Conservation (phyloP, 2,113 vertebrate species). For the Chiloscyllium plagiosum region DNA sequence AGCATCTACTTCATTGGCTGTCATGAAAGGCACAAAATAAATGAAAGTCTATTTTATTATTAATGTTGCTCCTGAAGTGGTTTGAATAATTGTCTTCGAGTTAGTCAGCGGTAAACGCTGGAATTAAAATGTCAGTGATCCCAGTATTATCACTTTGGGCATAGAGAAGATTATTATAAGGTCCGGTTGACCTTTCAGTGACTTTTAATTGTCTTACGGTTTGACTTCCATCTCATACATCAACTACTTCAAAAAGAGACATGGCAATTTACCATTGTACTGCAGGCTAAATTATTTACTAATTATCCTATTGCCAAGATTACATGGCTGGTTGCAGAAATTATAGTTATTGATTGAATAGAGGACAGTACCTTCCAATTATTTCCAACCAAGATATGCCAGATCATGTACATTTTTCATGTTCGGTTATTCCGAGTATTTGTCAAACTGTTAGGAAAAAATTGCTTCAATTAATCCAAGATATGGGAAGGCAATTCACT, state of each 20-base stretch:
- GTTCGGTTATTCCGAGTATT: neutral
- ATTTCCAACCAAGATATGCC: neutral
- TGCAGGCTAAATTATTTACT: neutral
- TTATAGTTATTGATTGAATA: neutral
- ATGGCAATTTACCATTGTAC: neutral
- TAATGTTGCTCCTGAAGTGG: neutral
- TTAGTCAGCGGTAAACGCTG: neutral
- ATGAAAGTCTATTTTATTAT: neutral
- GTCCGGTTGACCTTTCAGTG: neutral
- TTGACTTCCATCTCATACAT: neutral
- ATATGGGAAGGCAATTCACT: neutral
- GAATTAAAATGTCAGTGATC: neutral
- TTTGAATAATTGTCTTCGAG: neutral
- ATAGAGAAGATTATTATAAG: neutral
- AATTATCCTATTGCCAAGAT: slow-evolving; percentile 9
- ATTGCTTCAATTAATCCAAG: slow-evolving; percentile 5
- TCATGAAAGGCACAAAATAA: neutral
- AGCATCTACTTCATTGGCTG: neutral
- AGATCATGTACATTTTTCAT: neutral
- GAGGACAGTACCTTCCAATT: neutral
- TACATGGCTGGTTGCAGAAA: neutral
- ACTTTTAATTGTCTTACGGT: neutral
- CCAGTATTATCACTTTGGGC: neutral
- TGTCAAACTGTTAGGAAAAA: neutral
- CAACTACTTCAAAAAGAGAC: neutral